Conservation (phyloP, 2,888 invertebrate species). For the Synanthedon formicaeformis region DNA sequence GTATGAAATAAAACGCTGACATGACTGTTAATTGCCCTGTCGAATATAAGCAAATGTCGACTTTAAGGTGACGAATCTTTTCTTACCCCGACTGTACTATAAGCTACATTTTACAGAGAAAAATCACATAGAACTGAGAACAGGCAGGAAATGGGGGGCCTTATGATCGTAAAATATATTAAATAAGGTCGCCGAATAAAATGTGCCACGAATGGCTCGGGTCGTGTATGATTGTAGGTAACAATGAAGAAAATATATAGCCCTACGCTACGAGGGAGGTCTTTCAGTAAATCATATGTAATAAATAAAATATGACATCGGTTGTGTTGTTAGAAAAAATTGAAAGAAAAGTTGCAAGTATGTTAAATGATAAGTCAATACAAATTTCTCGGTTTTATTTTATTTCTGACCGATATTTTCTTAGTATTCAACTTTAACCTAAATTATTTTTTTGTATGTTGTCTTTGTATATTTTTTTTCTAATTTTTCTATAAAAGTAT, state of each 20-base stretch:
- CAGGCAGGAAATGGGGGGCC: constrained; percentile 7
- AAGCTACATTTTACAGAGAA: neutral
- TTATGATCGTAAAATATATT: constrained; percentile 21
- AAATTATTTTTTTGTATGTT: too few species aligned
- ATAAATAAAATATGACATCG: neutral
- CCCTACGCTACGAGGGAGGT: constrained; percentile 19
- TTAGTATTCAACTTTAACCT: too few species aligned
- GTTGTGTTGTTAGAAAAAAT: neutral
- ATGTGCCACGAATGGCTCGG: constrained; percentile 21
- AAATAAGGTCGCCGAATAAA: constrained; percentile 17
- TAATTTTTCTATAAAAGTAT: too few species aligned
- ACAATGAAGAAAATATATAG: constrained; percentile 39
- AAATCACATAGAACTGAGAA: neutral
- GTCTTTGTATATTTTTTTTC: too few species aligned
- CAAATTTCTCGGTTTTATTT: too few species aligned
- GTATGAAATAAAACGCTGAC: too few species aligned
- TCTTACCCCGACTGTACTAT: neutral
- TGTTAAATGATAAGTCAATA: too few species aligned
- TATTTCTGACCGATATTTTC: too few species aligned
- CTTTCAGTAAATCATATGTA: constrained; percentile 20
- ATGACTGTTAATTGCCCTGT: too few species aligned
- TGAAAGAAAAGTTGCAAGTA: neutral
- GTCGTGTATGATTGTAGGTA: constrained; percentile 24
- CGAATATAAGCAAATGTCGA: too few species aligned
- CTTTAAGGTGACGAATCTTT: too few species aligned